Conservation (phyloP, 2,888 invertebrate genomes). For the Didymodactylos carnosus region DNA sequence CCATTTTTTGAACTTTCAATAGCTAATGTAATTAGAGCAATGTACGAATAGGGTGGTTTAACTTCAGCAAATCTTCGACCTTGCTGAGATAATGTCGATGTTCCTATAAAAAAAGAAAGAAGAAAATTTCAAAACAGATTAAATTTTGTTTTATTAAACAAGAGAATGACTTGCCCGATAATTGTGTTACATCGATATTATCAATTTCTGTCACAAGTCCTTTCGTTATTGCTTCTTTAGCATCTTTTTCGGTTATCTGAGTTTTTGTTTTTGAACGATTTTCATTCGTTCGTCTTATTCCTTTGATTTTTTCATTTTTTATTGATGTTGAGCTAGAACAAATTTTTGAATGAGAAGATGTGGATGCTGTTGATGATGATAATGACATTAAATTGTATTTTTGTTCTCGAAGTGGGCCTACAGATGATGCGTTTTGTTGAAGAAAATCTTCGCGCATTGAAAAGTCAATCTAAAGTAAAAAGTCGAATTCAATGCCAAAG, state of each 20-base stretch:
- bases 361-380: too few species aligned
- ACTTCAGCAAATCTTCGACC: slow-evolving; percentile 25
- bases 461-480: too few species aligned
- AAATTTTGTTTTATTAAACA: neutral
- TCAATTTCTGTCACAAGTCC: slow-evolving; percentile 11
- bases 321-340: too few species aligned
- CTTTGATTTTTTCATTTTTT: too few species aligned
- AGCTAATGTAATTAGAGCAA: slow-evolving; percentile 20
- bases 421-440: too few species aligned
- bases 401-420: too few species aligned
- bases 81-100: slow-evolving; percentile 26
- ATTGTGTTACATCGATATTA: slow-evolving; percentile 4
- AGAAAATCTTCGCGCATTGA: too few species aligned
- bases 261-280: neutral
- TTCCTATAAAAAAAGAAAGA: slow-evolving; percentile 16
- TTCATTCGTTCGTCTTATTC: neutral
- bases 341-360: too few species aligned
- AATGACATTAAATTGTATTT: too few species aligned
- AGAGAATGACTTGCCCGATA: too few species aligned
- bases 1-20: slow-evolving; percentile 18
- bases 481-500: too few species aligned
- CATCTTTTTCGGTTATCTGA: slow-evolving; percentile 9
- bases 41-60: slow-evolving; percentile 20
- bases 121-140: too few species aligned
- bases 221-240: slow-evolving; percentile 10